phyloP scores from a whole-genome alignment of 2,888 invertebrate species.

The Heliconius aoede region DNA sequence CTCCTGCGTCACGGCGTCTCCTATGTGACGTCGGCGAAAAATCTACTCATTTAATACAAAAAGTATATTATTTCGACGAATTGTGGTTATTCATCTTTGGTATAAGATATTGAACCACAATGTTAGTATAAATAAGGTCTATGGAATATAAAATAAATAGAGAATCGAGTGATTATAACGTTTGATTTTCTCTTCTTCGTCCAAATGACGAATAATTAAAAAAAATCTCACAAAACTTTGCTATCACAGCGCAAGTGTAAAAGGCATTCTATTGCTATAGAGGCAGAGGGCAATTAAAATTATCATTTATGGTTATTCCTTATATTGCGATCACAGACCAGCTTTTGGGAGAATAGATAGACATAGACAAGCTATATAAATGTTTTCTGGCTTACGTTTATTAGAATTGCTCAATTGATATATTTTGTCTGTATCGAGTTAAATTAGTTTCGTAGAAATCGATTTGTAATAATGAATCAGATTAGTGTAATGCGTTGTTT shows the following conservation, averaged over 20 bases:
- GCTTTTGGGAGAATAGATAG: constrained; percentile 20
- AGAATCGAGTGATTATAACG: no score
- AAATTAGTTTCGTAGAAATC: neutral
- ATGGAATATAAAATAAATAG: no score
- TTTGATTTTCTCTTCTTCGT: neutral
- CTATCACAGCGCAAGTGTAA: constrained; percentile 1
- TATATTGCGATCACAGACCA: constrained; percentile 32
- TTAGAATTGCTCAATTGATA: constrained; percentile 17
- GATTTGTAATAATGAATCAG: constrained; percentile 1
- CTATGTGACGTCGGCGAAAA: no score
- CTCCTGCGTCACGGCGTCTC: no score
- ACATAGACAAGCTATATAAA: constrained; percentile 26
- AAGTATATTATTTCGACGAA: no score
- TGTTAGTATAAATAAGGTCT: no score
- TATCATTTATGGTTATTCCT: constrained; percentile 42
- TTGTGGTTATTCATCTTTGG: no score
- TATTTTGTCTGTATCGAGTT: neutral
- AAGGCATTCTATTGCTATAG: constrained; percentile 37
- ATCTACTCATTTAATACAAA: no score
- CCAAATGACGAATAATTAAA: no score
- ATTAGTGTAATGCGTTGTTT: neutral
- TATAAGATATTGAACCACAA: no score
- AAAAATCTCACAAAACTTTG: neutral
- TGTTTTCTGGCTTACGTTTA: constrained; percentile 15
- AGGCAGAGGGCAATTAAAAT: constrained; percentile 43